Evolutionary conservation across 2,888 invertebrate genomes (phyloP), one percentile per base, ranked within the genome.

Genomic region (Stegana nigrithorax): DNA sequence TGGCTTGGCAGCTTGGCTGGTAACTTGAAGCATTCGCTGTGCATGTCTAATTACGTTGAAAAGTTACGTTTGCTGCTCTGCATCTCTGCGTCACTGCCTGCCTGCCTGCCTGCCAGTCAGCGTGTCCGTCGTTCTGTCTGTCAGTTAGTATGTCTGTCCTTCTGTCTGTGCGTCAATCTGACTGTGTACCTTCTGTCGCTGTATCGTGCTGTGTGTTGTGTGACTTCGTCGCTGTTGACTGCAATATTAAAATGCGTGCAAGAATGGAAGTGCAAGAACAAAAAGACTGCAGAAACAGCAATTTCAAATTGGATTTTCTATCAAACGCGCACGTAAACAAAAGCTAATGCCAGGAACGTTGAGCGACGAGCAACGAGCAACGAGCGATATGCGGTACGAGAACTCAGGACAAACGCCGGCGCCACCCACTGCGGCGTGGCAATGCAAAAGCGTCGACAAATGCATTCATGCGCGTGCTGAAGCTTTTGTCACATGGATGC

Each of bases 231-330:
- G n/a, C n/a, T 23, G 47, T 47, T 47, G 47, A 47, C 23, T 19
- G 23, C 7, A n/a, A 21, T 47, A 47, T 47, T 47, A 47, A 47
- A 47, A 47, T 21, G 47, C 19, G 21, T 12, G 47, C 47, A 21
- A 19, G 12, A 23, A 10, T n/a, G n/a, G n/a, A n/a, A n/a, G n/a
- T n/a, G n/a, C n/a, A n/a, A 39, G 17, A 39, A 39, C 39, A 39
- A 39, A 39, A 19, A 36, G 10, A 21, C 4, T 55, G 53, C 14
- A 55, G 29, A 29, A 55, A 32, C 32, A 32, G 36, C 21, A 55
- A 21, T 55, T 50, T 55, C 53, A 55, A 55, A 55, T 55, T 55
- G 53, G 53, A 55, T 55, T 55, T 55, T 55, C 53, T 55, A 55
- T 55, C 53, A 55, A 55, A 55, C 53, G 53, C 53, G 53, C 53